Evolutionary conservation across 2,888 invertebrate species (phyloP), one percentile per base, ranked within the genome.

Genomic region (Elegia similella): DNA sequence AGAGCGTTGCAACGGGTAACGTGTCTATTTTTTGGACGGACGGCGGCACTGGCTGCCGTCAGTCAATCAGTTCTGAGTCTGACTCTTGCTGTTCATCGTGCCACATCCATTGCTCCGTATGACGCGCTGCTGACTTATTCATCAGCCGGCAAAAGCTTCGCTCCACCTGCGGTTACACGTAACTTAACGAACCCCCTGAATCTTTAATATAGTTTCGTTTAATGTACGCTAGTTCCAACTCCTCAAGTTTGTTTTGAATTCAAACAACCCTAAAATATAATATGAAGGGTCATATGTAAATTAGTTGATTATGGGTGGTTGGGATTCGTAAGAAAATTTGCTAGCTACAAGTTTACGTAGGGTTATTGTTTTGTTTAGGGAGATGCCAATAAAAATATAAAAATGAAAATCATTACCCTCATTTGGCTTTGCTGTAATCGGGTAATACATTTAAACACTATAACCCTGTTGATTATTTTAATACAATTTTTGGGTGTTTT

Each of bases 111-210:
- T 43, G 17, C 50, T 13, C 56, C 56, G 52, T 56, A 61, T 61
- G 12, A 16, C 64, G 72, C 66, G 60, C 69, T 76, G 63, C 74
- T 91, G 83, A 88, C 78, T 90, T 88, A 90, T 90, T 88, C 87
- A 90, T 75, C 62, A 73, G 65, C 68, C 65, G 68, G 80, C 80
- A 77, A 83, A 83, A 80, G 82, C 81, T 80, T 72, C 78, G 74
- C 79, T 81, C 81, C 79, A 84, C 83, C 83, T 86, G 88, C 80
- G 89, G 90, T 88, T 82, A 84, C 81, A 84, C 85, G 86, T 86
- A 89, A 88, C 85, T 86, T 88, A 88, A 87, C 88, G 88, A 86
- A 88, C 85, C 85, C 85, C 61, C 70, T 91, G 88, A 87, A 91
- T 91, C 82, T 88, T 91, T 90, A 85, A 91, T 87, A 84, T 73